These are phyloP conservation scores for Amphiprion percula DNA, from an alignment of 2,113 vertebrate species.

Conservation along the genomic window DNA sequence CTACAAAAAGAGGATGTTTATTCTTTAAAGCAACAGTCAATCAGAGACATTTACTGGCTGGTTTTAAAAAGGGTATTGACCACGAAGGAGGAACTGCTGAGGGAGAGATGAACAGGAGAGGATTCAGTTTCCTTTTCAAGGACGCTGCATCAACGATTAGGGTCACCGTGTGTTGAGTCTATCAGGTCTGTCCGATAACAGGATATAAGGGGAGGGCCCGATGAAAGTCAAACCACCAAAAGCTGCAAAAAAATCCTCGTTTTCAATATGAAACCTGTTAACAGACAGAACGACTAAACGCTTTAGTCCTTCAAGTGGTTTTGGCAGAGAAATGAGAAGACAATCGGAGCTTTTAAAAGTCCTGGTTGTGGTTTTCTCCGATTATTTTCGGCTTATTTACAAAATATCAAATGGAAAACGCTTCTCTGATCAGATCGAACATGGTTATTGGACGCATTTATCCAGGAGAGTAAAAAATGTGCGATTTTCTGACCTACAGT, in stretches of 20 bases:
- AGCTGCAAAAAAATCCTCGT: neutral
- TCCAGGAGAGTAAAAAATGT: no score
- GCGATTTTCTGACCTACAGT: no score
- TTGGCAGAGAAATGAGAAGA: no score
- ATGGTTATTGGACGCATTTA: no score
- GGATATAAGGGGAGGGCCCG: conserved; percentile 48
- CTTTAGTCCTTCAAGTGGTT: no score
- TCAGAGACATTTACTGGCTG: neutral
- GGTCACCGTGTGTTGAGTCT: conserved; percentile 41
- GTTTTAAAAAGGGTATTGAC: conserved; percentile 8
- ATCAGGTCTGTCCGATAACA: conserved; percentile 40
- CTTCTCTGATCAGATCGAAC: no score
- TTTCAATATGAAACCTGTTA: no score
- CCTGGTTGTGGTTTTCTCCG: no score
- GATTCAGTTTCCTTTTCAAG: conserved; percentile 65
- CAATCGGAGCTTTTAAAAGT: no score
- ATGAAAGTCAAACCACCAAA: conserved; percentile 36
- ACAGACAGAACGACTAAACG: no score
- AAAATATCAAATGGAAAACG: no score
- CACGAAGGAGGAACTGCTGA: conserved; percentile 24
- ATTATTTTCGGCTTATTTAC: no score
- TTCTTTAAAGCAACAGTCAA: neutral
- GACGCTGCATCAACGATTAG: conserved; percentile 34
- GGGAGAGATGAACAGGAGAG: conserved; percentile 6
- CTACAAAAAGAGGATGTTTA: neutral